Base-by-base conservation (phyloP, 1,140 invertebrate species). In the Stenopsyche tienmushanensis region DNA sequence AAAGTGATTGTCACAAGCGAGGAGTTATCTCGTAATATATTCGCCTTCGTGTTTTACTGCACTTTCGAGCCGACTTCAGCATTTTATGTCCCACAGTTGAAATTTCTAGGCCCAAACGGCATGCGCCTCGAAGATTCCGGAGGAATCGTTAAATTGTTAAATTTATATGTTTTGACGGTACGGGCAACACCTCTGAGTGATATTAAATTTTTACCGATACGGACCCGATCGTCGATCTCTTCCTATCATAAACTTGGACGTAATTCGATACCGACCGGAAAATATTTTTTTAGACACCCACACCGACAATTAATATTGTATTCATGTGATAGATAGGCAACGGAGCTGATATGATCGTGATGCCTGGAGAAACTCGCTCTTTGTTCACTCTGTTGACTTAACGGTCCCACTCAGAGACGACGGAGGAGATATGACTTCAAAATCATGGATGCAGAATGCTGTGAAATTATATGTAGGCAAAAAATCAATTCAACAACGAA, bases 151-250 rank as follows among this genome's bases (percentile, higher is more conserved):
- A 49, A 49, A 18, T 21, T 5, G 47, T 49, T 49, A 23, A 49
- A 49, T 49, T 49, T 49, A 49, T 49, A 17, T 21, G 47, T 49
- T 21, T 49, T 49, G 47, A 49, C 21, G 21, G 15, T 21, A 20
- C 15, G 9, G 47, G 15, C 47, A 49, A 49, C 47, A 49, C 15
- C 15, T 49, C 15, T 18, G 47, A 49, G 47, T 10, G 3, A 18
- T 49, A 5, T 49, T 49, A 20, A 20, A 20, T 18, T 49, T 49
- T 49, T 49, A 5, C 47, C 10, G 13, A 10, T 23, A 9, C 5
- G 29, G n/a, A 39, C 7, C 34, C 34, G 44, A 47, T 47, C 44
- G 47, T 49, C 17, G 21, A 9, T 20, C 17, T 10, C 2, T 5
- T 49, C 15, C 9, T 2, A 23, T 5, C 47, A 21, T 18, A 49